These are phyloP conservation scores for Ranitomeya imitator DNA, from an alignment of 2,113 vertebrate species.

Conservation along the genomic window DNA sequence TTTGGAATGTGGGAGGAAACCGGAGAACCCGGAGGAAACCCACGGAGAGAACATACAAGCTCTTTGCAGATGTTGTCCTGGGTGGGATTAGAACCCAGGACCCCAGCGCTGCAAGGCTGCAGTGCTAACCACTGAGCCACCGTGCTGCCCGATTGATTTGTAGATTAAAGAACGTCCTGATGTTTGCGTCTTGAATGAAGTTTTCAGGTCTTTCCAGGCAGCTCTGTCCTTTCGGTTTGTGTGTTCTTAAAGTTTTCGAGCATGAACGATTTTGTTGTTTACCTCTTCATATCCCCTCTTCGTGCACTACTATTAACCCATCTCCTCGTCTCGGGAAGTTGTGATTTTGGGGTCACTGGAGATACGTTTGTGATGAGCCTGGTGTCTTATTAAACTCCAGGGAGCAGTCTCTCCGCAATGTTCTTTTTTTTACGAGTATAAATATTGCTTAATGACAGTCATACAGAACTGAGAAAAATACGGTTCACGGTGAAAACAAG, in stretches of 20 bases:
- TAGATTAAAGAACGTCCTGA: neutral
- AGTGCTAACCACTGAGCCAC: too few species aligned
- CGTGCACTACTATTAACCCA: neutral
- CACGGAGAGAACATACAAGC: too few species aligned
- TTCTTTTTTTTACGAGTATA: neutral
- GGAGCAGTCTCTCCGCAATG: slow-evolving; percentile 11
- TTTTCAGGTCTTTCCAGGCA: neutral
- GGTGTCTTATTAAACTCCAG: slow-evolving; percentile 20
- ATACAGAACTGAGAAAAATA: neutral
- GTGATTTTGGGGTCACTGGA: slow-evolving; percentile 35
- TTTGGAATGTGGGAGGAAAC: too few species aligned
- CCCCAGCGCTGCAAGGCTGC: too few species aligned
- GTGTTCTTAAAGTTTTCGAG: neutral
- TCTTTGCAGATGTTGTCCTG: too few species aligned
- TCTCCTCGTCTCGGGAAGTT: neutral
- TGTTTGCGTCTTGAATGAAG: neutral
- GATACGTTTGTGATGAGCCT: neutral
- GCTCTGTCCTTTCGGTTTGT: neutral
- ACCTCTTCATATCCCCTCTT: neutral
- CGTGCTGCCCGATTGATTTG: too few species aligned
- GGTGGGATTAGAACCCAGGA: too few species aligned
- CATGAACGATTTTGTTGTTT: neutral
- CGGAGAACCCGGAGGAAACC: too few species aligned
- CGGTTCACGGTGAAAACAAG: neutral
- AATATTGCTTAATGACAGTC: slow-evolving; percentile 19